phyloP scores from a whole-genome alignment of 2,888 invertebrate species.

The Euproctis similis region DNA sequence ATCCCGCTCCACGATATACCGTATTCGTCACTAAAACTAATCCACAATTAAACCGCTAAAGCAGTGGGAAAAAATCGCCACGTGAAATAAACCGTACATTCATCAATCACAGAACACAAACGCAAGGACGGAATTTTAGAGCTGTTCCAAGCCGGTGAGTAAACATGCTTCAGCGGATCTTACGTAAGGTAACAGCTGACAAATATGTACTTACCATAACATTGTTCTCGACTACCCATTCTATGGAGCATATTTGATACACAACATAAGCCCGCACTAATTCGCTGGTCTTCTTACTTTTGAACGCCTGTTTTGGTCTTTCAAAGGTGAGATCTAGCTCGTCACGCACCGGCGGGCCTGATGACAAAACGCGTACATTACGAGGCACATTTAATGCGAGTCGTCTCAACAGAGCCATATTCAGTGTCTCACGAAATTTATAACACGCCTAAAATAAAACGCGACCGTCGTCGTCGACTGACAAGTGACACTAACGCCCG shows the following conservation, averaged over 20 bases:
- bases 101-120: conserved; percentile 18
- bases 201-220: conserved; percentile 83
- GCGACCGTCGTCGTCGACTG: conserved; percentile 50
- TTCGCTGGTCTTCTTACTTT: conserved; percentile 96
- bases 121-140: conserved; percentile 38
- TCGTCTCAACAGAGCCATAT: conserved; percentile 66
- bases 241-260: conserved; percentile 91
- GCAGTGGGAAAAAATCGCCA: conserved; percentile 16
- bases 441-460: conserved; percentile 37
- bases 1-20: not conserved
- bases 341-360: conserved; percentile 64
- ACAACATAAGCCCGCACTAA: conserved; percentile 92
- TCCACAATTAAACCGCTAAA: conserved; percentile 5
- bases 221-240: conserved; percentile 93
- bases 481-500: conserved; percentile 54
- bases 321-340: conserved; percentile 90
- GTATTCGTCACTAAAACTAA: not conserved
- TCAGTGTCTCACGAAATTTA: conserved; percentile 48
- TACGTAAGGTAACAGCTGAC: conserved; percentile 53
- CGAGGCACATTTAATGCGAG: conserved; percentile 54
- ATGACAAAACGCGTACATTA: conserved; percentile 46
- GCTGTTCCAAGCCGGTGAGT: conserved; percentile 42
- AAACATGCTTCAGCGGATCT: conserved; percentile 36
- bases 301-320: conserved; percentile 93
- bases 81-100: conserved; percentile 7